Evolutionary conservation across 2,888 invertebrate genomes (phyloP), one percentile per base, ranked within the genome.

Genomic region (Lasiommata megera): DNA sequence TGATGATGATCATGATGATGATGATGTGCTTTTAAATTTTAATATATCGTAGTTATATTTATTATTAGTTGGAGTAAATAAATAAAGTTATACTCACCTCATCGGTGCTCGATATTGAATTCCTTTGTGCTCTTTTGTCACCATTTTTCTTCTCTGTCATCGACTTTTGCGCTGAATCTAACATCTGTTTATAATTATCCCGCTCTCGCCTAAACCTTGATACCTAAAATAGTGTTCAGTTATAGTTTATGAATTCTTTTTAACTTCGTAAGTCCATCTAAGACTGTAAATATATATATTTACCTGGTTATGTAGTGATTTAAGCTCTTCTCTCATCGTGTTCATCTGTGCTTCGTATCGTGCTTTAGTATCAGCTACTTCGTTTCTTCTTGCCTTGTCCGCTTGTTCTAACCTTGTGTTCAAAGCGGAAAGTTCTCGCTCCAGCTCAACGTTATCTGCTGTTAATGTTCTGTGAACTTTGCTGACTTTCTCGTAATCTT

Each of bases 171-270:
- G 97, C 96, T 9, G 95, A 94, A 74, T 97, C 97, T 38, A 97
- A 80, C 95, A 98, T 96, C 76, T 97, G 96, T 67, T 96, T 96
- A 74, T 96, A 97, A 52, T 95, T 95, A 76, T 98, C 97, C 54
- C 97, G 92, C 82, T 98, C 98, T 60, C 96, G 92, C 76, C 96
- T 96, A 77, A 97, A 97, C 69, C 96, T 92, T 17, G 94, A 92
- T 16, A 91, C 91, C 91, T 91, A 60, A 1, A 85, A 72, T 18
- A 63, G 54, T 56, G 18, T 38, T 51, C 11, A 40, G 23, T 34
- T 9, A 31, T 23, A 23, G 5, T 23, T 3, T 3, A 23, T 23
- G 5, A 23, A 23, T 23, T 2, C 2, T 5, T 23, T 23, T 23
- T 5, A 5, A 3, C 2, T 23, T 3, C 5, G 5, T 2, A 3